Evolutionary conservation across 2,113 vertebrate genomes (phyloP).

Genomic region (Colossoma macropomum): DNA sequence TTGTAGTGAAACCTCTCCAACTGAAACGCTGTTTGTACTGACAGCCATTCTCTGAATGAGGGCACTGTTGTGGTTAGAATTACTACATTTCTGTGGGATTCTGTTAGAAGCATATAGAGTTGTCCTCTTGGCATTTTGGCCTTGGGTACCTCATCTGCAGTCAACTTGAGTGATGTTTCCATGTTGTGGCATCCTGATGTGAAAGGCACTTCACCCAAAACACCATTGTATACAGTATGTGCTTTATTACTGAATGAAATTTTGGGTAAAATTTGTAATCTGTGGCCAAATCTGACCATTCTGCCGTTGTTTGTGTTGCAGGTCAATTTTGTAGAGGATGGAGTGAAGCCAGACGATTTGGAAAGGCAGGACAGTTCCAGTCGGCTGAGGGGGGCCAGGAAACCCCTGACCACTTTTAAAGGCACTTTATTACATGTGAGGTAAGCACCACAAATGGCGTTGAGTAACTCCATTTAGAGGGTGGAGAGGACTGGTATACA

Average conservation of each 20-base stretch:
- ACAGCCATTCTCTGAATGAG: not conserved
- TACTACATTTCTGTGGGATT: no score
- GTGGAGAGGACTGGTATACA: no score
- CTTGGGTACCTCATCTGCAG: not conserved
- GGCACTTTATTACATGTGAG: constrained; percentile 92
- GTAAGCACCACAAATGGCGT: constrained; percentile 69
- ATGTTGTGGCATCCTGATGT: not conserved
- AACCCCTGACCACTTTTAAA: constrained; percentile 88
- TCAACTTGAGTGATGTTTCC: not conserved
- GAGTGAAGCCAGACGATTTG: constrained; percentile 83
- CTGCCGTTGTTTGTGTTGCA: constrained; percentile 68
- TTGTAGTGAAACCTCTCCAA: not conserved
- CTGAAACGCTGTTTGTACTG: not conserved
- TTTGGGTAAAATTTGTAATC: not conserved
- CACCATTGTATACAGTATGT: no score
- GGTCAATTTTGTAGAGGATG: constrained; percentile 85
- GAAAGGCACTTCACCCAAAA: no score
- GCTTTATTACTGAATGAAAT: not conserved
- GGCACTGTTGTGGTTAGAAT: no score
- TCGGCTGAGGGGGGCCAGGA: constrained; percentile 85
- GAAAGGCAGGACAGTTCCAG: constrained; percentile 82
- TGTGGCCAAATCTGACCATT: not conserved
- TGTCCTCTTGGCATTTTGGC: no score
- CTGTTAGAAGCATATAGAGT: no score
- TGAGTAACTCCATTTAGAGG: not conserved